Evolutionary conservation across 2,113 vertebrate genomes (phyloP), one percentile per base, ranked within the genome.

Genomic region (Syngnathus typhle): DNA sequence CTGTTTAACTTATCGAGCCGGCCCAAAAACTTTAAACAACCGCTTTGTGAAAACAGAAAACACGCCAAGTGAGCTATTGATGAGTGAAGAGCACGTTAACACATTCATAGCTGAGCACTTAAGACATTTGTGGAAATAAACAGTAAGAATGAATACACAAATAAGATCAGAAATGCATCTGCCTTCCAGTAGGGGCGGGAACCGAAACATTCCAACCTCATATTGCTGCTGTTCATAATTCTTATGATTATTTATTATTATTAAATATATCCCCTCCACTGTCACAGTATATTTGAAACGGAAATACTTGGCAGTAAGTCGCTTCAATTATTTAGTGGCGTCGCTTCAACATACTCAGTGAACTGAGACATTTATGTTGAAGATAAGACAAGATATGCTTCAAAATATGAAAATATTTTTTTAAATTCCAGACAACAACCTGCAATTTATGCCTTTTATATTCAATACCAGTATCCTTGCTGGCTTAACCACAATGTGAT

Each of bases 1-100:
- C 47, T 68, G 55, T 55, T 52, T 64, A 38, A 76, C 55, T 78
- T 60, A 66, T 70, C 44, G 38, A 51, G 41, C 54, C 4, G 38
- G 61, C 37, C 67, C n/a, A 65, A 12, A 32, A 56, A 43, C 12
- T 46, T 61, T 54, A 52, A 19, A 32, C 65, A 58, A 59, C 59
- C 36, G 69, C 68, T 69, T 5, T 63, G 23, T 47, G 19, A 43
- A 65, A 60, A 74, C 59, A 43, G 41, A 56, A 61, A 61, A 21
- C 39, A 15, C 5, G 13, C n/a, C n/a, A 36, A 49, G 55, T 62
- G 38, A 70, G 3, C 51, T 64, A 46, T 15, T 43, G 15, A 47
- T 23, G 39, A 43, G 38, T 43, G 60, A 61, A 41, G 18, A 43
- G 60, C 60, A 43, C n/a, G 60, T 61, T 43, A 56, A 56, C 27